Base-by-base conservation (phyloP, 2,888 invertebrate genomes). In the Watsonalla cultraria region DNA sequence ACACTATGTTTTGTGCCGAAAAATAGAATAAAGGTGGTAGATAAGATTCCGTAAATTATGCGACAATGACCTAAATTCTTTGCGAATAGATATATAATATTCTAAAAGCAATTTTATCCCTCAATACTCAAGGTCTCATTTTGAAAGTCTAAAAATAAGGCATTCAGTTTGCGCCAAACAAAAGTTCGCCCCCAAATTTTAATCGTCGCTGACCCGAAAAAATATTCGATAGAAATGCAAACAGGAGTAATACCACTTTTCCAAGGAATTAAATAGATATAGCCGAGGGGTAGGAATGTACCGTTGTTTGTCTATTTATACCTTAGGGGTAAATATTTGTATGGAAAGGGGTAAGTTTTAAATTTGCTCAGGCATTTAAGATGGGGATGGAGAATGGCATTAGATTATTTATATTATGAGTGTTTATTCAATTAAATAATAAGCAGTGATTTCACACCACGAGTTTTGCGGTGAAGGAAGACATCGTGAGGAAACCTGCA, bases 161-260 rank as follows among this genome's bases (percentile, higher is more conserved):
- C 14, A 0, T 35, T 8, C 35, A 13, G 35, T 11, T 34, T 34
- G 34, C 13, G 34, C 34, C 35, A 35, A n/a, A 35, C 47, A 8
- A 6, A 5, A 49, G 15, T 7, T 37, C 13, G 13, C 37, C 37
- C 48, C 15, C 49, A 37, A n/a, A 37, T 37, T 49, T 49, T 39
- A 39, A 49, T 49, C 49, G 46, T 46, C 47, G 45, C 57, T 59
- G 61, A 61, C 61, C 59, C 56, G 52, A 58, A 55, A 55, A 58
- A 56, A 52, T 49, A 54, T 56, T 56, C 55, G 54, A 51, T 57
- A 57, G 39, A 55, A 55, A 57, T 48, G 53, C 50, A 49, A 56
- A 51, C 48, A 54, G 42, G 8, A 56, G 47, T 50, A 39, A 15
- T 49, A 45, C 9, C 46, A 15, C 46, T 39, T 45, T 50, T 52